Base-by-base conservation (phyloP, 2,888 invertebrate species). In the Thumatha senex region DNA sequence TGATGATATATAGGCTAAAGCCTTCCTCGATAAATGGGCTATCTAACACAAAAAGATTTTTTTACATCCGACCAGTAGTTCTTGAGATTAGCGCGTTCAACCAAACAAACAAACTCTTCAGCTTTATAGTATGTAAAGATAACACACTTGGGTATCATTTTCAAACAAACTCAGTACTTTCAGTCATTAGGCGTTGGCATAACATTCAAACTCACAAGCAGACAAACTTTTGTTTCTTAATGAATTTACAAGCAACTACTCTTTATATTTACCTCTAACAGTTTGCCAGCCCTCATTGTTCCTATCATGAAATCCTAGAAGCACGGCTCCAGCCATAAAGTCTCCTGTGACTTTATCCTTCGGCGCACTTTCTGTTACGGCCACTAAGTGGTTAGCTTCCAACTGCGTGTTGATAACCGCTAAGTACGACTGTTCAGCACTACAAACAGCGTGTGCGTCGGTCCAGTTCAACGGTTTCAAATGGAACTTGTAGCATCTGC, bases 401-500 rank as follows among this genome's bases (percentile, higher is more conserved):
- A 8, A 0, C 10, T 51, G 54, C 4, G 70, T 76, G 51, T 87
- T 80, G 43, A 84, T 76, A 11, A 87, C 72, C 2, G 84, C 80
- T 30, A 88, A 51, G 46, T 82, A 80, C 0, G 84, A 82, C 48
- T 76, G 77, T 51, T 88, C 88, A 0, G 78, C 70, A 14, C 63
- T 67, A 58, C 89, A 89, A 1, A 68, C 58, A 1, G 61, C 60
- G 13, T 78, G 74, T 0, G 89, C 89, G 0, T 85, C 82, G 0
- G 70, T 72, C 88, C 89, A 89, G 38, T 70, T 81, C 56, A 58
- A 55, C 0, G 85, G 82, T 1, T 56, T 67, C 14, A 71, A 44
- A 51, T 89, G 87, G 43, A 86, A 78, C 53, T 88, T 89, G 67
- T 85, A 88, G 57, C 87, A 89, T 61, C 74, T 76, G 1, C 79